Conservation (phyloP, 2,113 vertebrate genomes). For the Amazona vittata region DNA sequence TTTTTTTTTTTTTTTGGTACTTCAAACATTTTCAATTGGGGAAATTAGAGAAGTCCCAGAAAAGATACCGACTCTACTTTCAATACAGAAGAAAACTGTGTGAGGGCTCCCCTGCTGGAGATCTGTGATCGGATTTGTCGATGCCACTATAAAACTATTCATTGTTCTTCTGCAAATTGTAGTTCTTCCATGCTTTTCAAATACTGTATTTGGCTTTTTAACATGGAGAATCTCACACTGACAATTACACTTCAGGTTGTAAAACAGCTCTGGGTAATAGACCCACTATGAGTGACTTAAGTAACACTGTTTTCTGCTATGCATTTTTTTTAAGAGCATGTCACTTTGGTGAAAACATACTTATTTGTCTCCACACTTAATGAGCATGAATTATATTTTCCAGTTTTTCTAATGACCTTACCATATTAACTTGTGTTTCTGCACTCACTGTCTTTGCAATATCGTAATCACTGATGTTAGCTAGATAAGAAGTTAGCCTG, state of each 20-base stretch:
- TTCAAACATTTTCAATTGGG: not conserved
- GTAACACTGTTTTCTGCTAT: not conserved
- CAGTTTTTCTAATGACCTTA: constrained; percentile 10
- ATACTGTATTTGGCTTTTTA: not conserved
- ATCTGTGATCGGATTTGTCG: not conserved
- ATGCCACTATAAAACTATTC: not conserved
- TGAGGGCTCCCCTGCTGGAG: not conserved
- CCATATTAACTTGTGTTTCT: constrained; percentile 24
- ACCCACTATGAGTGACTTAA: not conserved
- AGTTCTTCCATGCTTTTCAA: not conserved
- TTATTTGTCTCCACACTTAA: not conserved
- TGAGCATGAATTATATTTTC: constrained; percentile 2
- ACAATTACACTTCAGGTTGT: constrained; percentile 24
- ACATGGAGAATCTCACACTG: not conserved
- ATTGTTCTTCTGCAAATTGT: not conserved
- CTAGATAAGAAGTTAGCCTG: not conserved
- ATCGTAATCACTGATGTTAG: not conserved
- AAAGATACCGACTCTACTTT: not conserved
- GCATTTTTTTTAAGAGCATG: not conserved
- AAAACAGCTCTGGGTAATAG: not conserved
- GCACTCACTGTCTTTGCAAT: not conserved
- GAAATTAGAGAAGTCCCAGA: not conserved
- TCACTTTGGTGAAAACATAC: not conserved
- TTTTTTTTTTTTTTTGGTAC: not conserved
- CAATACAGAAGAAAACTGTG: not conserved